Percentiles rank a stretch among this genome's conserved stretches.
Evolutionary conservation across 2,888 invertebrate species (phyloP).

Genomic region (Acrocyrtus sp.): DNA sequence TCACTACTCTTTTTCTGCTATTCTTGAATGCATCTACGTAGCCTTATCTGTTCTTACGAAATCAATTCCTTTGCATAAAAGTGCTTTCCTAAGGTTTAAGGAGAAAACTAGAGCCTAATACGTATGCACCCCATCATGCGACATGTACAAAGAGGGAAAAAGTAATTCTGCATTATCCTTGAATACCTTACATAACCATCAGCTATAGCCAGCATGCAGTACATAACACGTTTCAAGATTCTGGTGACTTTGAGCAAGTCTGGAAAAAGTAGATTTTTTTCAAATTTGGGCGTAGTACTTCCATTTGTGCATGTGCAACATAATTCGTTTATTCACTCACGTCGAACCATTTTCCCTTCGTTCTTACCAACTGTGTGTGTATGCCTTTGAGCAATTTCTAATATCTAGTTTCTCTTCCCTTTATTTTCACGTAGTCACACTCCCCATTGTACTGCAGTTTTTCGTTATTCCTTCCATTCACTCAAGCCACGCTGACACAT

Average conservation of each 20-base stretch:
- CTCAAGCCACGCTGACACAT: conserved; percentile 35
- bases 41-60: background rate
- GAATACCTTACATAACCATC: no score
- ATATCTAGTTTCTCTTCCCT: conserved; percentile 4
- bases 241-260: no score
- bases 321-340: conserved; percentile 50
- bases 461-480: conserved; percentile 1
- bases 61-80: conserved; percentile 5
- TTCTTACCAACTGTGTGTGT: background rate
- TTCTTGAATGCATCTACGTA: no score
- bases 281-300: conserved; percentile 28
- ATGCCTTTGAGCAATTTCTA: conserved; percentile 31
- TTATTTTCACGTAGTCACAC: no score
- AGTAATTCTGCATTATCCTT: no score
- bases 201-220: no score
- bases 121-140: no score
- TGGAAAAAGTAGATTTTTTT: no score
- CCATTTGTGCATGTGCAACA: conserved; percentile 46
- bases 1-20: background rate
- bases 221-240: no score
- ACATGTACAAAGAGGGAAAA: no score
- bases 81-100: background rate
- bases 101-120: no score
- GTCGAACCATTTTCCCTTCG: conserved; percentile 27
- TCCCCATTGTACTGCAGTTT: conserved; percentile 2